Base-by-base conservation (phyloP, 1,140 invertebrate genomes). In the Pygmarrhopalites habei region DNA sequence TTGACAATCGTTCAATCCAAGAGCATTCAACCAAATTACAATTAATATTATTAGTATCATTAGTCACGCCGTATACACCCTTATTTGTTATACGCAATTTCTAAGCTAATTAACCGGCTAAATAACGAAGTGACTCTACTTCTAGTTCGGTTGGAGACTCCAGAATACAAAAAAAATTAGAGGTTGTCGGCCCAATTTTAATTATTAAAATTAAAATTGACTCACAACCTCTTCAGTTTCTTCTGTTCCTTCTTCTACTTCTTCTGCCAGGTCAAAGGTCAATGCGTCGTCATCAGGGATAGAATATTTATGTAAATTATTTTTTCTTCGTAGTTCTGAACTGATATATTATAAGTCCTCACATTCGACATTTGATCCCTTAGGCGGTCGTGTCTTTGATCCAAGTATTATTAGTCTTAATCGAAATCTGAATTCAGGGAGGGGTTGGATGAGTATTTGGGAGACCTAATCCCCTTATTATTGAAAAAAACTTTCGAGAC, bases 401-500 rank as follows among this genome's bases (percentile, higher is more conserved):
- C 73, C 72, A 14, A 74, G 55, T 23, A 73, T 51, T 25, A 72
- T 66, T 17, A 61, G 44, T 39, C 69, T 35, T 0, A 74, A 43
- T 49, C 72, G 49, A 51, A 69, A 68, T 21, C 66, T 60, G 51
- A 73, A 73, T 49, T 72, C 71, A n/a, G 14, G 68, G 43, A 19
- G 69, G 63, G 57, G 56, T 28, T 26, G 70, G 71, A 69, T 46
- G 5, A 10, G 71, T 68, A 26, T 72, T 65, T 53, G 71, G 46
- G 23, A 61, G 14, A 17, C 72, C 71, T 43, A 67, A 70, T 19
- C 66, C 65, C 52, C 73, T 49, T 19, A 75, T 72, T 25, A 64
- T 41, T 1, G 70, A 70, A 56, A 76, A 76, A 75, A 73, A 43
- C 64, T 73, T 65, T 75, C 71, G 7, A 75, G 35, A 7, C 51